Percentiles rank a stretch among this genome's conserved stretches.
Evolutionary conservation across 2,797 vertebrate species (phyloP).

Genomic region (Dromococcyx pavoninus): DNA sequence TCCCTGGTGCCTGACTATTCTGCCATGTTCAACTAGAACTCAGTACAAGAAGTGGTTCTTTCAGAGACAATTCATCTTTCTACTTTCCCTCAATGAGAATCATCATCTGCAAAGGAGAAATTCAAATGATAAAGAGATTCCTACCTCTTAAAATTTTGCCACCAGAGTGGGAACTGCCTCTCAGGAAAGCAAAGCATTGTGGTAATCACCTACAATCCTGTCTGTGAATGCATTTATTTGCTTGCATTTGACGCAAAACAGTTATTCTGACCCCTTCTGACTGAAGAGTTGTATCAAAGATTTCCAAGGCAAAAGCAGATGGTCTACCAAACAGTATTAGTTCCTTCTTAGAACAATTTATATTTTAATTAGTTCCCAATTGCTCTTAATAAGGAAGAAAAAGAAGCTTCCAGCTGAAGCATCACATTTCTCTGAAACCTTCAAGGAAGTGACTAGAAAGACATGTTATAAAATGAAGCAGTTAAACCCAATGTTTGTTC

Average conservation of each 20-base stretch:
- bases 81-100: background rate
- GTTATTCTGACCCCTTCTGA: background rate
- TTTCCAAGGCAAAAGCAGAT: slow-evolving; percentile 21
- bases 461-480: slow-evolving; percentile 29
- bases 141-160: background rate
- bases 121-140: background rate
- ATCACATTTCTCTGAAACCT: slow-evolving; percentile 28
- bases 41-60: background rate
- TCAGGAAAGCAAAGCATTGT: background rate
- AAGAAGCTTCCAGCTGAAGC: slow-evolving; percentile 28
- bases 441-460: slow-evolving; percentile 35
- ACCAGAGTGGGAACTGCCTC: background rate
- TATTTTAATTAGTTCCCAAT: slow-evolving; percentile 38
- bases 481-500: slow-evolving; percentile 48
- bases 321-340: slow-evolving; percentile 12
- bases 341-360: background rate
- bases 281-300: background rate
- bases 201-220: background rate
- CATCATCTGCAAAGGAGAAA: background rate
- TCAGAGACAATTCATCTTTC: background rate
- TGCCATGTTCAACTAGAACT: background rate
- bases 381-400: background rate
- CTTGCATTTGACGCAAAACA: background rate
- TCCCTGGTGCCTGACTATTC: background rate
- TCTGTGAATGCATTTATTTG: background rate